These are phyloP conservation scores for Echiichthys vipera DNA, from an alignment of 2,797 vertebrate species.

Conservation along the genomic window DNA sequence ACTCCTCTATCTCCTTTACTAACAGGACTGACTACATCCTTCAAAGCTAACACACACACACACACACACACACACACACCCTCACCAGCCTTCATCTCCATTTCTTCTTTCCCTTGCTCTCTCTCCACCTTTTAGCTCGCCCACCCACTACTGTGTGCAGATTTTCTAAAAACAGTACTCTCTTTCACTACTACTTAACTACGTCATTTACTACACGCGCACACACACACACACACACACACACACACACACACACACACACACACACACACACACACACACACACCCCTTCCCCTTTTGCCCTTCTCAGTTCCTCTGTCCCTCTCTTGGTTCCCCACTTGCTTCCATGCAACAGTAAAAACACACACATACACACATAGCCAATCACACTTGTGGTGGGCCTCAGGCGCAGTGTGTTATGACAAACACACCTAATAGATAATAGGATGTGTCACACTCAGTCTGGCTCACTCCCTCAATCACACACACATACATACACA, in stretches of 20 bases:
- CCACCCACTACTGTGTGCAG: constrained; percentile 55
- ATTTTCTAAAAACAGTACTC: constrained; percentile 77
- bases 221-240: constrained; percentile 1
- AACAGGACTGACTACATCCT: neutral
- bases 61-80: constrained; percentile 9
- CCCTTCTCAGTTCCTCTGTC: constrained; percentile 69
- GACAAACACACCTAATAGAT: constrained; percentile 77
- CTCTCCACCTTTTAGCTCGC: constrained; percentile 25
- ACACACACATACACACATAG: constrained; percentile 57
- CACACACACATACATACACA: constrained; percentile 44
- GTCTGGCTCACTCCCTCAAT: constrained; percentile 59
- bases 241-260: constrained; percentile 8
- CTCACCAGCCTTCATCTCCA: constrained; percentile 32
- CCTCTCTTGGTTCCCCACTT: constrained; percentile 60
- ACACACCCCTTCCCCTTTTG: constrained; percentile 42
- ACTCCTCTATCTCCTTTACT: neutral
- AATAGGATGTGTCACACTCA: constrained; percentile 74
- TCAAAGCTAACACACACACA: too few species aligned
- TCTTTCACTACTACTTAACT: constrained; percentile 77
- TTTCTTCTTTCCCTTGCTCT: constrained; percentile 20
- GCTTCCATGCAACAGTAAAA: constrained; percentile 68
- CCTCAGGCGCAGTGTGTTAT: constrained; percentile 69
- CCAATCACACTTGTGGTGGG: constrained; percentile 56
- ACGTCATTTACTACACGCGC: constrained; percentile 61
- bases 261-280: constrained; percentile 6